Conservation (phyloP, 2,888 invertebrate genomes). For the Kryphioiulus occultus region DNA sequence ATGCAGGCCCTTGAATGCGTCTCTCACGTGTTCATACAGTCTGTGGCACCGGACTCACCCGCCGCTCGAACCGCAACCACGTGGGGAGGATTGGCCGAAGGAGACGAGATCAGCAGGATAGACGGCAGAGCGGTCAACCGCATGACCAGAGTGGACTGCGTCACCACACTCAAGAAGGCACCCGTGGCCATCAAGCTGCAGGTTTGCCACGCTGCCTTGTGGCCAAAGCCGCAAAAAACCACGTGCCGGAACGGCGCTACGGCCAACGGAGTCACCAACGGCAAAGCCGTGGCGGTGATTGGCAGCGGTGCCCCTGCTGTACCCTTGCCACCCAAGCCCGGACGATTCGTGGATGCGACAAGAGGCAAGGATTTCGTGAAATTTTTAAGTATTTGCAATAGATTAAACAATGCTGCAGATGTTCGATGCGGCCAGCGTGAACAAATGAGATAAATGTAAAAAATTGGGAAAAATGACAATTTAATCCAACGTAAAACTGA, state of each 20-base stretch:
- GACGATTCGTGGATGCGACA: neutral
- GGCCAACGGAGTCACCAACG: constrained; percentile 33
- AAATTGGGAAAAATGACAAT: too few species aligned
- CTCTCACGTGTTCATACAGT: constrained; percentile 83
- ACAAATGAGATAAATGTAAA: too few species aligned
- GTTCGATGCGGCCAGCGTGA: too few species aligned
- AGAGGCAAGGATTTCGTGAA: neutral
- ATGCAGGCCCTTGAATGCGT: constrained; percentile 82
- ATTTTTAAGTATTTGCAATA: neutral
- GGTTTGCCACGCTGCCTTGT: constrained; percentile 69
- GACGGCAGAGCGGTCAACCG: constrained; percentile 79
- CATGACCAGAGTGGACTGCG: constrained; percentile 87
- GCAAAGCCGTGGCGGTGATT: neutral
- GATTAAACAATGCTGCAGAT: too few species aligned
- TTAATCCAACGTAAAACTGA: too few species aligned
- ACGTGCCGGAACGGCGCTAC: neutral
- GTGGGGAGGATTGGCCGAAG: constrained; percentile 84
- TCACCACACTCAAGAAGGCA: constrained; percentile 82
- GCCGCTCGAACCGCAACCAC: constrained; percentile 82
- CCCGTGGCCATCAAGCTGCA: constrained; percentile 80
- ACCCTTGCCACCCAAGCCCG: neutral
- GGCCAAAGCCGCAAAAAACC: neutral
- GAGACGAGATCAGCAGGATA: constrained; percentile 88
- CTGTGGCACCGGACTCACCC: constrained; percentile 86
- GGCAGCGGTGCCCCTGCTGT: neutral